Base-by-base conservation (phyloP, 1,140 invertebrate genomes). In the Diorhabda carinulata region DNA sequence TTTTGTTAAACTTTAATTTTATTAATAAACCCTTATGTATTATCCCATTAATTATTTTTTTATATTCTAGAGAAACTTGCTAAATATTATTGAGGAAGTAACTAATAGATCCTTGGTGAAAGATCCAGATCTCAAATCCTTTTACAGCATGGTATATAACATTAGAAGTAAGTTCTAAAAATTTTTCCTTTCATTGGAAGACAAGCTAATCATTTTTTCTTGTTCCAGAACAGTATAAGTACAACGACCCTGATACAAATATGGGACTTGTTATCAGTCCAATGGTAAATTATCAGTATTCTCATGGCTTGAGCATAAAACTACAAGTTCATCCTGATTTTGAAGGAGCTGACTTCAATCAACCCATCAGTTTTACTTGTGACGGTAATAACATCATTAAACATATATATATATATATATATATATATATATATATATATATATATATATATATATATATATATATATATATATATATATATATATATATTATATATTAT, bases 291-390 rank as follows among this genome's bases (percentile, higher is more conserved):
- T 92, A 88, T 78, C 85, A 87, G 69, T 92, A 91, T 79, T 86
- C 87, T 57, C 85, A 90, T 71, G 90, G 89, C 70, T 91, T 91
- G 7, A 95, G 92, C 79, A 91, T 96, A 67, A 95, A 96, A 83
- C 83, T 97, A 65, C 86, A 92, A 75, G 91, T 96, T 66, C 86
- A 92, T 82, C 89, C 91, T 5, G 84, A 86, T 73, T 81, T 86
- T 58, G 82, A 83, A 60, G 82, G 81, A 43, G 83, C 81, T 58
- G 81, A 82, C 70, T 78, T 80, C 64, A 82, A 84, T 71, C 79
- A 88, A 68, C 90, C 91, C 0, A 88, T 95, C 73, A 88, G 87
- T 8, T 96, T 97, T 79, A 95, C 92, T 8, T 95, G 93, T 80
- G 92, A 95, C 82, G 90, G 92, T 94, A 84, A 85, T 83, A 80